Base-by-base conservation (phyloP, 2,888 invertebrate species). In the Lithophane socia region DNA sequence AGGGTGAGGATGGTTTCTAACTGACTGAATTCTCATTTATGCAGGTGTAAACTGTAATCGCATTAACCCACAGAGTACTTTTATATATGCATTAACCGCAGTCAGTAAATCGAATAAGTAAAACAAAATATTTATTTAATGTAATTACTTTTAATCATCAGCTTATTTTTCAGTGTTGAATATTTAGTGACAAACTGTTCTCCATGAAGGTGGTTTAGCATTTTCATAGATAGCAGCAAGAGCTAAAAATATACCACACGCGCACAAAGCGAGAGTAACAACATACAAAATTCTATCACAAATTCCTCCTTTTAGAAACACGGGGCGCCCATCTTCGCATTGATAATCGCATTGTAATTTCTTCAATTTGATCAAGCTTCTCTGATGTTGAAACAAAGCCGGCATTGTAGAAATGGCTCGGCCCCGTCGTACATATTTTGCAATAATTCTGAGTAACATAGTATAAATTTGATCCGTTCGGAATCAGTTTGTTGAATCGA, bases 171-270 rank as follows among this genome's bases (percentile, higher is more conserved):
- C 24, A 61, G 37, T 21, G n/a, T 67, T n/a, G 12, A 69, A 12
- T 52, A 65, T 73, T 74, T 68, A 84, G 49, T 52, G 16, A 21
- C 80, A 68, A n/a, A 67, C 72, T 81, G 7, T 42, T 63, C 72
- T 91, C 93, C 93, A 93, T 3, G 91, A 89, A 0, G 86, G 66
- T 0, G 93, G 93, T 68, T 93, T 93, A 2, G 92, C 92, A 3
- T 88, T 18, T 1, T 93, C 91, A 52, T 92, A 93, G 3, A 92
- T 71, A 4, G 84, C 68, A 9, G 21, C 42, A 47, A 85, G 0
- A 2, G 8, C 44, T 52, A 74, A 75, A 3, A 42, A 1, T 18
- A 83, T 0, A 0, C 85, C 84, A 47, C 7, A 4, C 9, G 21
- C 0, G 29, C 80, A 70, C 3, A 54, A 0, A 2, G 58, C 0